A percentile compares a stretch with the other conserved stretches of the same genome.
phyloP scores from a whole-genome alignment of 2,113 vertebrate genomes.

The Formicarius rufipectus region DNA sequence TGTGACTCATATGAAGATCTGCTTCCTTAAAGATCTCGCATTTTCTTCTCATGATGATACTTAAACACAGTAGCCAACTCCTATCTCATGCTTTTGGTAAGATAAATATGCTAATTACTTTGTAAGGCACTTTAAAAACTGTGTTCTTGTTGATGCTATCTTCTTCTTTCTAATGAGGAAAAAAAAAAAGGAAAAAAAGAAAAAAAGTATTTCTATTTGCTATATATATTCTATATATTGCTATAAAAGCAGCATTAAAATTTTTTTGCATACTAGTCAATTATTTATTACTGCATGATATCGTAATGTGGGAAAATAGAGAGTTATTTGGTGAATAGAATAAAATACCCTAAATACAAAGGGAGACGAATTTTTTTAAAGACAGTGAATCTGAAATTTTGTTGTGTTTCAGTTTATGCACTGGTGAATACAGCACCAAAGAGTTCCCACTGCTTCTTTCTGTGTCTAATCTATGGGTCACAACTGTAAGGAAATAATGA shows the following conservation, averaged over 20 bases:
- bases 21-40: neutral
- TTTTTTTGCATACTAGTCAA: neutral
- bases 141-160: neutral
- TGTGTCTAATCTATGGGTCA: neutral
- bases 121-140: neutral
- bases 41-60: neutral
- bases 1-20: neutral
- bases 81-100: neutral
- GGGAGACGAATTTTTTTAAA: fast-evolving
- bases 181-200: too few species aligned
- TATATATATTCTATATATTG: too few species aligned
- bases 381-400: neutral
- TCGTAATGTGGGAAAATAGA: neutral
- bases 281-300: neutral
- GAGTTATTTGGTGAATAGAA: neutral
- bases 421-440: neutral
- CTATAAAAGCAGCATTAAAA: neutral
- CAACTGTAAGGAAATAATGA: neutral
- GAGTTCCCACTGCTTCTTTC: neutral
- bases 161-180: neutral
- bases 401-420: neutral
- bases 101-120: neutral
- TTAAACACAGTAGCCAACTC: neutral
- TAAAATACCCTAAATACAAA: neutral
- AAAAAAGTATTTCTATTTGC: too few species aligned